A percentile compares a stretch with the other conserved stretches of the same genome.
These are phyloP conservation scores for Malthinus seriepunctatus DNA, from an alignment of 2,888 invertebrate genomes.

Conservation along the genomic window DNA sequence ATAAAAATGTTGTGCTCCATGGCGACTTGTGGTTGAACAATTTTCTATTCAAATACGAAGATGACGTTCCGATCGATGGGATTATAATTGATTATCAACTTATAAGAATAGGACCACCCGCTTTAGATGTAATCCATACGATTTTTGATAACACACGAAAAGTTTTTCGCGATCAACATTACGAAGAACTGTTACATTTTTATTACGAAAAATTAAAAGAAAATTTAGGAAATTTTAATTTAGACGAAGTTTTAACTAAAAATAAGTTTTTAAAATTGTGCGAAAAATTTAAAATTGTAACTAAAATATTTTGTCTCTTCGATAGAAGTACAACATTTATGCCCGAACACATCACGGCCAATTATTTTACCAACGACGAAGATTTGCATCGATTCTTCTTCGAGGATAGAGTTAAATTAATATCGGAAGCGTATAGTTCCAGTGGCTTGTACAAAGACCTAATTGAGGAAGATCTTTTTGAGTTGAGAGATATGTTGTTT, in stretches of 20 bases:
- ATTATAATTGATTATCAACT: conserved; percentile 46
- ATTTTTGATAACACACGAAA: conserved; percentile 42
- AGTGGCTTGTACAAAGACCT: conserved; percentile 38
- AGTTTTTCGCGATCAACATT: conserved; percentile 37
- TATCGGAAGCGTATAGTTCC: conserved; percentile 33
- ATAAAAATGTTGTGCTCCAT: conserved; percentile 38
- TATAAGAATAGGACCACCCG: conserved; percentile 41
- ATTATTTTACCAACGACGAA: conserved; percentile 35
- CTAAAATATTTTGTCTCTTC: conserved; percentile 39
- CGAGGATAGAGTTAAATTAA: conserved; percentile 38
- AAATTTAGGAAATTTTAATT: conserved; percentile 23
- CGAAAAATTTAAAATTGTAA: conserved; percentile 28
- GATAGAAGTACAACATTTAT: conserved; percentile 41
- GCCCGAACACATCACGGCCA: conserved; percentile 30
- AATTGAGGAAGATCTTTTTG: conserved; percentile 42
- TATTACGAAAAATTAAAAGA: conserved; percentile 40
- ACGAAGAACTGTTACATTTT: conserved; percentile 36
- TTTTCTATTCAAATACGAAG: conserved; percentile 41
- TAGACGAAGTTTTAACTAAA: conserved; percentile 30
- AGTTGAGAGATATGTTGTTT: conserved; percentile 38
- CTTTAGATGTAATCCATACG: conserved; percentile 42
- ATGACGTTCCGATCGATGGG: conserved; percentile 29
- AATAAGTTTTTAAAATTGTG: conserved; percentile 34
- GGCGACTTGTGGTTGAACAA: conserved; percentile 48
- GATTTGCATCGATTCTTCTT: conserved; percentile 38